phyloP scores from a whole-genome alignment of 2,888 invertebrate species.

The Pseudanteris insignis region DNA sequence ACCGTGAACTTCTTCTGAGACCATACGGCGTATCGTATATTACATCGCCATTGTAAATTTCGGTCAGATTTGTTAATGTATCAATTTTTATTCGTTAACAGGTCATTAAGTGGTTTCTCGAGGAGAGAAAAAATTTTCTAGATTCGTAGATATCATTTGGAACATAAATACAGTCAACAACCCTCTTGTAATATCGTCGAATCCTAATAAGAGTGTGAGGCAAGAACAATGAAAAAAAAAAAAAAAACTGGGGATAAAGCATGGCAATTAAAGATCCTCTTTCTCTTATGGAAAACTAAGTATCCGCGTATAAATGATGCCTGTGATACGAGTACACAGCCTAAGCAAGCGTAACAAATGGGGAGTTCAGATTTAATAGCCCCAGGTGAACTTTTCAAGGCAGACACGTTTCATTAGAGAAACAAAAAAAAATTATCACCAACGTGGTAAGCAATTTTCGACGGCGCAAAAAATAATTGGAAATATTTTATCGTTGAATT shows the following conservation, averaged over 20 bases:
- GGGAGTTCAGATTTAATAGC: slow-evolving; percentile 3
- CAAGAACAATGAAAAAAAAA: neutral
- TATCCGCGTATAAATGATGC: slow-evolving; percentile 7
- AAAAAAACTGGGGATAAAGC: slow-evolving; percentile 7
- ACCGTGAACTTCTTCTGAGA: too few relatives aligned
- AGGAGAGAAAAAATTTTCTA: too few relatives aligned
- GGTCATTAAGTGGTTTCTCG: too few relatives aligned
- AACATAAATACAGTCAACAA: too few relatives aligned
- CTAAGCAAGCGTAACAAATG: neutral
- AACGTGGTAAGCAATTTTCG: slow-evolving; percentile 12
- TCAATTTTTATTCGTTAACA: too few relatives aligned
- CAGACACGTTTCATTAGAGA: slow-evolving; percentile 2
- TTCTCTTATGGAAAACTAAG: slow-evolving; percentile 11
- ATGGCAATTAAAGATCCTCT: slow-evolving; percentile 18
- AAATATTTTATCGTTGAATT: slow-evolving; percentile 3
- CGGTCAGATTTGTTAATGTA: too few relatives aligned
- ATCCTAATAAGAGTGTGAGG: too few relatives aligned
- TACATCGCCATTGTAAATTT: too few relatives aligned
- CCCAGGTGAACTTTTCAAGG: slow-evolving; percentile 16
- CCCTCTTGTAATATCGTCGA: too few relatives aligned
- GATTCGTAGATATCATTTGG: too few relatives aligned
- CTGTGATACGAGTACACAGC: slow-evolving; percentile 4
- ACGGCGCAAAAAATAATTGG: slow-evolving; percentile 13
- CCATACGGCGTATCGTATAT: too few relatives aligned
- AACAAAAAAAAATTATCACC: slow-evolving; percentile 8